Evolutionary conservation across 2,888 invertebrate genomes (phyloP).

Genomic region (Andricus quercusramuli): DNA sequence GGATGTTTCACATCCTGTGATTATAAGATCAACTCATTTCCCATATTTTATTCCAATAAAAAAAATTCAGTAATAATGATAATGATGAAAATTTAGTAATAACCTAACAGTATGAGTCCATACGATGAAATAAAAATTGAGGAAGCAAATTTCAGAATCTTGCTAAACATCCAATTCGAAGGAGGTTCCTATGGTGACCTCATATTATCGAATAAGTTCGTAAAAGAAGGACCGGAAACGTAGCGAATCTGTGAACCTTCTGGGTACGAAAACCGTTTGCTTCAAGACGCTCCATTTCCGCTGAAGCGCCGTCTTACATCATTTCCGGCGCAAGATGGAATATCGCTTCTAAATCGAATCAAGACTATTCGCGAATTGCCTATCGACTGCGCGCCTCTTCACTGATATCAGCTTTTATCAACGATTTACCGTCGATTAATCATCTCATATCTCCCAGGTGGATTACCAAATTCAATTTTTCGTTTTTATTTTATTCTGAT

Average conservation of each 20-base stretch:
- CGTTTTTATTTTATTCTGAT: constrained; percentile 44
- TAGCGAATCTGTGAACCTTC: constrained; percentile 65
- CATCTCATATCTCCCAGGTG: constrained; percentile 35
- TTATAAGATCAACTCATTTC: too few species aligned
- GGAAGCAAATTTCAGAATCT: not conserved
- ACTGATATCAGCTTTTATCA: constrained; percentile 60
- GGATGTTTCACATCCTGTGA: too few species aligned
- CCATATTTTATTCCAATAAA: too few species aligned
- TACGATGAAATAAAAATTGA: not conserved
- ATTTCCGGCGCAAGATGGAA: constrained; percentile 79
- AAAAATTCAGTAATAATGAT: too few species aligned
- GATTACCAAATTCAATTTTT: constrained; percentile 30
- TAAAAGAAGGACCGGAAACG: constrained; percentile 65
- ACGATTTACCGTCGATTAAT: constrained; percentile 62
- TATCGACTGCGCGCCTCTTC: constrained; percentile 52
- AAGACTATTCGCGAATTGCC: constrained; percentile 77
- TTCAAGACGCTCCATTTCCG: constrained; percentile 77
- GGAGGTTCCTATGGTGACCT: not conserved
- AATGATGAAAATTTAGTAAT: too few species aligned
- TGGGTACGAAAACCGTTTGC: constrained; percentile 62
- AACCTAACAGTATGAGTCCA: too few species aligned
- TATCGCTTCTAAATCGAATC: constrained; percentile 78
- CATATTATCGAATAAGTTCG: constrained; percentile 24
- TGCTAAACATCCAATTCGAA: constrained; percentile 12
- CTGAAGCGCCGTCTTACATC: constrained; percentile 75